Evolutionary conservation across 1,140 invertebrate genomes (phyloP).

Genomic region (Conus betulinus): DNA sequence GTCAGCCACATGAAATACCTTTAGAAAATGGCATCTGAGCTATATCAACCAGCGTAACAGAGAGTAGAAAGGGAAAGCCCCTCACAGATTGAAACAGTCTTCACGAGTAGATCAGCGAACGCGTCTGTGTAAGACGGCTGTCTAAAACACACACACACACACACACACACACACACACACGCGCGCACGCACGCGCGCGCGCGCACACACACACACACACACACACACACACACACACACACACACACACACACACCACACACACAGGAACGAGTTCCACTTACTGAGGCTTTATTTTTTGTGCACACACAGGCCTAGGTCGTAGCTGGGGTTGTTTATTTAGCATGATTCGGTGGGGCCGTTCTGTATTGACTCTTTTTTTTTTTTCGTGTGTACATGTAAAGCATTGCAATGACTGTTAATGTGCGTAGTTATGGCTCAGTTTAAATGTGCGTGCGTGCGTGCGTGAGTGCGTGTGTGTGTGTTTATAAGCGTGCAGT

Average conservation of each 20-base stretch:
- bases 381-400: too few species aligned
- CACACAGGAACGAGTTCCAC: not conserved
- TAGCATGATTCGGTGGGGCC: not conserved
- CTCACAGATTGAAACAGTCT: too few species aligned
- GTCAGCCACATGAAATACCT: too few species aligned
- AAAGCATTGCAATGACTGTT: too few species aligned
- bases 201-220: not conserved
- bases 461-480: not conserved
- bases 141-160: not conserved
- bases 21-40: too few species aligned
- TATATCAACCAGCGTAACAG: too few species aligned
- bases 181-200: not conserved
- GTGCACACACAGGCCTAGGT: too few species aligned
- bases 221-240: not conserved
- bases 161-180: conserved; percentile 20
- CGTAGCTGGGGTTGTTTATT: not conserved
- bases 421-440: not conserved
- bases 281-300: too few species aligned
- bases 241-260: conserved; percentile 8
- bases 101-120: not conserved
- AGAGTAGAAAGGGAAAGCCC: too few species aligned
- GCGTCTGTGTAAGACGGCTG: not conserved
- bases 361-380: too few species aligned
- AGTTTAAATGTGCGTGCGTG: not conserved
- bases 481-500: not conserved